phyloP scores from a whole-genome alignment of 2,888 invertebrate species.

The Diploptera punctata region DNA sequence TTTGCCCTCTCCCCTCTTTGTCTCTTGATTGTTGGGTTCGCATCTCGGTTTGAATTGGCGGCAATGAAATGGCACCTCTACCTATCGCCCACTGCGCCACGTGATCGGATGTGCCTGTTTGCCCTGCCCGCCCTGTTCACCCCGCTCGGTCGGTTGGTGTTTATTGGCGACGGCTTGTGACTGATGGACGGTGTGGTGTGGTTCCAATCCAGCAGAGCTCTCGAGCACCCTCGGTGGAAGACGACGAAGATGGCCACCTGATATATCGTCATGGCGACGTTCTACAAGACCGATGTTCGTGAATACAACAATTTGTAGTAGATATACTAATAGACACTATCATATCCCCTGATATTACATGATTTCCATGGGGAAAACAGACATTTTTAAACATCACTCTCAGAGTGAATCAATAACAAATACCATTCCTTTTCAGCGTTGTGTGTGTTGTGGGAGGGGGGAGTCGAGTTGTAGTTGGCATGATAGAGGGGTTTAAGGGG shows the following conservation, averaged over 20 bases:
- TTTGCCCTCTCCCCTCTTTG: constrained; percentile 69
- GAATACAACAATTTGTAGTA: constrained; percentile 63
- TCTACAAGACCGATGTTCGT: constrained; percentile 99
- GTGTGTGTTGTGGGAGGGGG: constrained; percentile 24
- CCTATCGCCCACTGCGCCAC: constrained; percentile 35
- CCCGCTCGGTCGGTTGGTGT: constrained; percentile 19
- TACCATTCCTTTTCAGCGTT: constrained; percentile 35
- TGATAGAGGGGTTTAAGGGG: constrained; percentile 6
- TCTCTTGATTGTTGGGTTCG: constrained; percentile 66
- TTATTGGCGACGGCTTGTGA: constrained; percentile 24
- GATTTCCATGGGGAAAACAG: constrained; percentile 30
- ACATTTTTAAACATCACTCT: neutral
- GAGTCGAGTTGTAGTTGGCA: constrained; percentile 27
- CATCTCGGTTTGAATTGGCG: constrained; percentile 44
- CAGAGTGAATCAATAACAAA: constrained; percentile 19
- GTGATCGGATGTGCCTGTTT: constrained; percentile 39
- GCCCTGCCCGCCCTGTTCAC: constrained; percentile 40
- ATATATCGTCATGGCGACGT: constrained; percentile 99
- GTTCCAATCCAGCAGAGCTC: constrained; percentile 69
- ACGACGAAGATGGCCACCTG: constrained; percentile 99
- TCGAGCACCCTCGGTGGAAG: constrained; percentile 93
- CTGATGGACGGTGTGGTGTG: constrained; percentile 31
- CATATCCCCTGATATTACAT: constrained; percentile 39
- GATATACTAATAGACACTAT: constrained; percentile 43
- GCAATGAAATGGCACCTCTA: constrained; percentile 42